phyloP scores from a whole-genome alignment of 2,797 vertebrate genomes.

The Xiphophorus birchmanni region DNA sequence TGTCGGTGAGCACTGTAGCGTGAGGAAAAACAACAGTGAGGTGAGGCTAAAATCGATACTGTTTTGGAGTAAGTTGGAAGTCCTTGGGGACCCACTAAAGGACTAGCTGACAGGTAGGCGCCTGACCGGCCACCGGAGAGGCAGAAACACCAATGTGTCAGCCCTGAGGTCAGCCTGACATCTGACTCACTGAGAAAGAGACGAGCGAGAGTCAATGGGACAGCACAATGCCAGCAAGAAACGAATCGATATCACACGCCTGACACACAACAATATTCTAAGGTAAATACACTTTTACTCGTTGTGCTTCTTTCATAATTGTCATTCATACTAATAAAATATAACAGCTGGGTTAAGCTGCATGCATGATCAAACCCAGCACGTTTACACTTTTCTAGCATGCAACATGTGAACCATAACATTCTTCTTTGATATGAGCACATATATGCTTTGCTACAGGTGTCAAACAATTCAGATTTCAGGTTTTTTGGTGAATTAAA shows the following conservation, averaged over 20 bases:
- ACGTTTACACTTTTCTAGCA: conserved; percentile 30
- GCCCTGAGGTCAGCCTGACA: conserved; percentile 57
- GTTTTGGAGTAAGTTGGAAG: conserved; percentile 59
- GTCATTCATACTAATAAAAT: conserved; percentile 11
- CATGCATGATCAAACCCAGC: conserved; percentile 26
- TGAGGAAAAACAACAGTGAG: conserved; percentile 68
- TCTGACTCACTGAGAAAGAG: conserved; percentile 52
- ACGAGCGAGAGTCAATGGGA: conserved; percentile 43
- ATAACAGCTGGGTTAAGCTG: neutral
- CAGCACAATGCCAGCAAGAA: conserved; percentile 41
- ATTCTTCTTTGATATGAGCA: conserved; percentile 25
- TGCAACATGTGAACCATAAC: conserved; percentile 1
- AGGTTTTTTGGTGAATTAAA: conserved; percentile 53
- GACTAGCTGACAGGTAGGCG: conserved; percentile 71
- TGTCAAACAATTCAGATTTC: conserved; percentile 88
- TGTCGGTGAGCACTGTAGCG: conserved; percentile 55
- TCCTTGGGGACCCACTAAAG: conserved; percentile 67
- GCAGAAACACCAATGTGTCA: conserved; percentile 57
- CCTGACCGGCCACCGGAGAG: conserved; percentile 56
- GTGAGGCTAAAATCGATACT: conserved; percentile 70
- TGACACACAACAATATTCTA: conserved; percentile 37
- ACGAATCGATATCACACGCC: conserved; percentile 47
- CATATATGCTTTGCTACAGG: conserved; percentile 80
- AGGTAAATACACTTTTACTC: conserved; percentile 23
- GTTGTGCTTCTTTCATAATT: conserved; percentile 7